Percentiles rank a stretch among this genome's conserved stretches.
These are phyloP conservation scores for Anser brachyrhynchus DNA, from an alignment of 2,113 vertebrate genomes.

Conservation along the genomic window DNA sequence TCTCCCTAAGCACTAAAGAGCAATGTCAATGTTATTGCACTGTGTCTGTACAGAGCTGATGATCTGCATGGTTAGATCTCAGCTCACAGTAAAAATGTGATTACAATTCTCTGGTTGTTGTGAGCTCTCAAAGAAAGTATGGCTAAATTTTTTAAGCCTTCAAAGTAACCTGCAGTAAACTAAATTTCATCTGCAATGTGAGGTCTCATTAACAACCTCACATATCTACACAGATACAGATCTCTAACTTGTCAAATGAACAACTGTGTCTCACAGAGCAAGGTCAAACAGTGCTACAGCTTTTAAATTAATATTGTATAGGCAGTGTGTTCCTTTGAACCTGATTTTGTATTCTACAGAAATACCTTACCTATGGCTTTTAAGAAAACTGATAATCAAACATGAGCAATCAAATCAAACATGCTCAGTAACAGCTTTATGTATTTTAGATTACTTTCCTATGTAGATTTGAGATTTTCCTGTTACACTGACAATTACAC, in stretches of 20 bases:
- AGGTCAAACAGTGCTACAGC: slow-evolving; percentile 40
- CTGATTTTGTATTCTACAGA: slow-evolving; percentile 29
- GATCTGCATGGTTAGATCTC: neutral
- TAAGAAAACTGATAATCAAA: slow-evolving; percentile 44
- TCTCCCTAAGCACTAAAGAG: neutral
- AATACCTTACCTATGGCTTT: neutral
- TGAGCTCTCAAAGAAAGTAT: neutral
- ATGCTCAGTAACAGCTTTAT: slow-evolving; percentile 28
- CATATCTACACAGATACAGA: neutral
- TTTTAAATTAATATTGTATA: slow-evolving; percentile 51
- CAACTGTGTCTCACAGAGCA: neutral
- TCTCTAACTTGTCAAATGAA: neutral
- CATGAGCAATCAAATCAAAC: neutral
- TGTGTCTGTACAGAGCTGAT: neutral
- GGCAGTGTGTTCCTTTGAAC: slow-evolving; percentile 27
- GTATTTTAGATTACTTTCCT: slow-evolving; percentile 30
- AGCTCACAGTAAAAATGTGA: neutral
- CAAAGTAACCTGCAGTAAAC: neutral
- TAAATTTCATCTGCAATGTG: neutral
- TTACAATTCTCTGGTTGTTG: neutral
- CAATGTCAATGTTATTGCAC: neutral
- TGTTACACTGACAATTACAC: neutral
- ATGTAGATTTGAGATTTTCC: neutral
- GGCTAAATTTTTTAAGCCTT: neutral
- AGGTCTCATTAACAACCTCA: neutral